A percentile compares a stretch with the other conserved stretches of the same genome.
Evolutionary conservation across 2,888 invertebrate species (phyloP).

Genomic region (Muschampia plurimacula): DNA sequence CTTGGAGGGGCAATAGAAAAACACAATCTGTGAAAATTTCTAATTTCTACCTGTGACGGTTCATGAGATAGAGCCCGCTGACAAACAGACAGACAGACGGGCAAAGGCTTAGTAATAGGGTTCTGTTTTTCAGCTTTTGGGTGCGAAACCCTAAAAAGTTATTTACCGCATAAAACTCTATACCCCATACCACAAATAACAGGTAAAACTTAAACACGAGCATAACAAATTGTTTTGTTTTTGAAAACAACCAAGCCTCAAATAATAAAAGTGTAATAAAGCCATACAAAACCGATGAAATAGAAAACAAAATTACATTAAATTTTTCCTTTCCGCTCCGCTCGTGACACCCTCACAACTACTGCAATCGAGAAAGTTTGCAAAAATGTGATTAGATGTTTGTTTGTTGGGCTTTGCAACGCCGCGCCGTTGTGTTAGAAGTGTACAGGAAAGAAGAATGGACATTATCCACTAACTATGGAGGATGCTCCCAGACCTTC

Average conservation of each 20-base stretch:
- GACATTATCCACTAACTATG: too few relatives aligned
- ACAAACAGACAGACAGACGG: too few relatives aligned
- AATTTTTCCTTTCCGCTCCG: constrained; percentile 18
- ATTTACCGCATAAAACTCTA: too few relatives aligned
- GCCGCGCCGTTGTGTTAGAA: background rate
- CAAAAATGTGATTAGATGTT: constrained; percentile 36
- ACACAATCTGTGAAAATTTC: too few relatives aligned
- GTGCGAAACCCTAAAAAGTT: too few relatives aligned
- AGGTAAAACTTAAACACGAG: background rate
- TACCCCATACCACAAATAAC: too few relatives aligned
- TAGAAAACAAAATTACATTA: constrained; percentile 31
- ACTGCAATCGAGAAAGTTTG: constrained; percentile 36
- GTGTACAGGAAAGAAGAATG: background rate
- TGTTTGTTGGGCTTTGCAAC: constrained; percentile 29
- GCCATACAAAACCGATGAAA: constrained; percentile 16
- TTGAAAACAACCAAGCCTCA: constrained; percentile 2
- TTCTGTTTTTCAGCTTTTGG: too few relatives aligned
- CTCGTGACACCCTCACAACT: constrained; percentile 20
- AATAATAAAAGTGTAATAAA: constrained; percentile 20
- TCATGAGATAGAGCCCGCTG: too few relatives aligned
- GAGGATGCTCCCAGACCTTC: too few relatives aligned
- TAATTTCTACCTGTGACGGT: too few relatives aligned
- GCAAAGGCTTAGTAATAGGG: too few relatives aligned
- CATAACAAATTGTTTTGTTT: constrained; percentile 2
- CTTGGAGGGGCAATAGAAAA: too few relatives aligned